Evolutionary conservation across 2,113 vertebrate species (phyloP), one percentile per base, ranked within the genome.

Genomic region (Toxotes chatareus): DNA sequence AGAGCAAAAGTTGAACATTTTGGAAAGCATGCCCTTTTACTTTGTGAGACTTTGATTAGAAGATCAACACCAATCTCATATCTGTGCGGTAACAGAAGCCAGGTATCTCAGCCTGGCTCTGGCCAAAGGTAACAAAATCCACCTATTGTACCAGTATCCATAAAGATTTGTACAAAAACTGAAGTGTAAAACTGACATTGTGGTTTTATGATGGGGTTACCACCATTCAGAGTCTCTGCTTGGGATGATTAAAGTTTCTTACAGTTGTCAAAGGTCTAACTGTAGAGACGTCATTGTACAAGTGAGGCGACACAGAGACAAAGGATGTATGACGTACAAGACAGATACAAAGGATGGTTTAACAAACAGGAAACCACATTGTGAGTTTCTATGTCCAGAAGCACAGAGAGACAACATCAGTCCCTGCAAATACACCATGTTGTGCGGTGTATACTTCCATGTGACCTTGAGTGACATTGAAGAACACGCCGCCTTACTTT

Each of bases 381-480:
- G 11, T 56, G 44, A 27, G 42, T 74, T 13, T 59, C 47, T 55
- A 47, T 19, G 46, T 53, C 7, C 19, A 19, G 32, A 36, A 66
- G 51, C 56, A 65, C 44, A 62, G 31, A 57, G 9, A 69, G 51
- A 17, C 3, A 3, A 60, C 51, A 70, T 60, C 11, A 70, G 42
- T 75, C 69, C 47, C 67, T 47, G 3, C 75, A 67, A 57, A 70
- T 42, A 65, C 70, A 60, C 21, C 4, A 4, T 17, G 1, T 7
- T 53, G 14, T 75, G 34, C 57, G 23, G 27, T 76, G 31, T 16
- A 36, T 60, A 51, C 16, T 63, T 80, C 53, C 49, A 67, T 44
- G 27, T 70, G 67, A 87, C 86, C 86, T 83, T 86, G 56, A 64
- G 56, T 90, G 63, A 87, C 67, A 73, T 7, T 68, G 42, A 76